These are phyloP conservation scores for Lampris megalopsis DNA, from an alignment of 2,113 vertebrate species.

Conservation along the genomic window DNA sequence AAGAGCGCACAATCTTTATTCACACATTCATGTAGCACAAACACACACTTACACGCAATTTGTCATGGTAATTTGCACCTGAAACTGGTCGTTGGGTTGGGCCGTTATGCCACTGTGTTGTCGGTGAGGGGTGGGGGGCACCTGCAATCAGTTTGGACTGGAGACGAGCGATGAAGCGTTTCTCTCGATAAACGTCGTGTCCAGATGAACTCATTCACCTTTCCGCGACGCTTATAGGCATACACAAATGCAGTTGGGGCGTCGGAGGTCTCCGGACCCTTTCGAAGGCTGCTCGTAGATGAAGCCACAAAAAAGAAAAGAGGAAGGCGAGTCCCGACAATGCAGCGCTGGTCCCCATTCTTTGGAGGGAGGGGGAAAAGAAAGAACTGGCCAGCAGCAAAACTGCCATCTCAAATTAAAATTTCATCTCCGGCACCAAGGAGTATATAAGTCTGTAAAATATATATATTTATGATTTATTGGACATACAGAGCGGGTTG, in stretches of 20 bases:
- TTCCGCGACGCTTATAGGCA: background rate
- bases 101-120: too few relatives aligned
- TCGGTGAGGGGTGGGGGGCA: too few relatives aligned
- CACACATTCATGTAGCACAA: too few relatives aligned
- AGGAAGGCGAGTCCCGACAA: background rate
- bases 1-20: background rate
- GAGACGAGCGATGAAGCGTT: too few relatives aligned
- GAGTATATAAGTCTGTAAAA: constrained; percentile 73
- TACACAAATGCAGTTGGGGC: constrained; percentile 31
- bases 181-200: too few relatives aligned
- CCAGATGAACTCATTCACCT: too few relatives aligned
- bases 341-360: background rate
- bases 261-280: constrained; percentile 29
- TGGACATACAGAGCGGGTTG: constrained; percentile 61
- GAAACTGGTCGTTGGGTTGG: too few relatives aligned
- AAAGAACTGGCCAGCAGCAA: constrained; percentile 20
- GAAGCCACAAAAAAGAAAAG: constrained; percentile 20
- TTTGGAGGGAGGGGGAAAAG: background rate
- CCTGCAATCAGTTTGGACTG: too few relatives aligned
- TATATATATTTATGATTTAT: constrained; percentile 75
- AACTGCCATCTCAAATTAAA: constrained; percentile 72
- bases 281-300: constrained; percentile 44
- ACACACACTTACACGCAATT: too few relatives aligned
- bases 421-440: constrained; percentile 65
- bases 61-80: too few relatives aligned